Conservation (phyloP, 1,140 invertebrate genomes). For the Apis dorsata region DNA sequence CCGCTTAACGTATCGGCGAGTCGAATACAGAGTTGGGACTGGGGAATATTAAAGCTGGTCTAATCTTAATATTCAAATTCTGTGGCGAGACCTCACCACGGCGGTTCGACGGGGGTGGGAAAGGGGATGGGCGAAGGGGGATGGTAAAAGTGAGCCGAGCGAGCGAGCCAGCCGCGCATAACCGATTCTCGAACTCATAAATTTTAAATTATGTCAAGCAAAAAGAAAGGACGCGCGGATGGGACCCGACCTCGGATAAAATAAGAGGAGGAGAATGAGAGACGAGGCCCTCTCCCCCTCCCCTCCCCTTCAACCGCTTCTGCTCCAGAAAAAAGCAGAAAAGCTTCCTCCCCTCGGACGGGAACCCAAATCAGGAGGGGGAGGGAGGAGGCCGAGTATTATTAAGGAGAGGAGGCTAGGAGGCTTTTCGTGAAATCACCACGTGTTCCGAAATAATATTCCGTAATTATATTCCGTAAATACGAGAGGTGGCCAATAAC, state of each 20-base stretch:
- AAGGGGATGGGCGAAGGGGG: constrained; percentile 7
- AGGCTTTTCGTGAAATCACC: neutral
- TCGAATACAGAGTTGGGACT: neutral
- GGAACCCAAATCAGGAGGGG: constrained; percentile 12
- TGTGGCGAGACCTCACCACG: constrained; percentile 62
- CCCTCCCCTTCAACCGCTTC: neutral
- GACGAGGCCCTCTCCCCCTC: neutral
- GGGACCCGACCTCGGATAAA: constrained; percentile 68
- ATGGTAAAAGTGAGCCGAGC: constrained; percentile 55
- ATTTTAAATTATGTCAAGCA: constrained; percentile 78
- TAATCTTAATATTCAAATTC: constrained; percentile 80
- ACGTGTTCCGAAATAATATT: neutral
- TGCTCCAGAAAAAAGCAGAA: constrained; percentile 65
- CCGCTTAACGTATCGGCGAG: constrained; percentile 13
- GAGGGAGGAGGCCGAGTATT: constrained; percentile 8
- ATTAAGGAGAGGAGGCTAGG: neutral
- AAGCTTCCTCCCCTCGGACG: constrained; percentile 16
- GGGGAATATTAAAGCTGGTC: constrained; percentile 64
- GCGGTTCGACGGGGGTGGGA: constrained; percentile 40
- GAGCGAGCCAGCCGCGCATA: constrained; percentile 60
- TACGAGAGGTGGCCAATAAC: too few species aligned
- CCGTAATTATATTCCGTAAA: neutral
- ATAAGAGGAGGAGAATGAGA: constrained; percentile 58
- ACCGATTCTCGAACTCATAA: constrained; percentile 78
- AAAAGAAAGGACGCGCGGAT: constrained; percentile 72